Evolutionary conservation across 2,888 invertebrate genomes (phyloP).

Genomic region (Conomelus anceps): DNA sequence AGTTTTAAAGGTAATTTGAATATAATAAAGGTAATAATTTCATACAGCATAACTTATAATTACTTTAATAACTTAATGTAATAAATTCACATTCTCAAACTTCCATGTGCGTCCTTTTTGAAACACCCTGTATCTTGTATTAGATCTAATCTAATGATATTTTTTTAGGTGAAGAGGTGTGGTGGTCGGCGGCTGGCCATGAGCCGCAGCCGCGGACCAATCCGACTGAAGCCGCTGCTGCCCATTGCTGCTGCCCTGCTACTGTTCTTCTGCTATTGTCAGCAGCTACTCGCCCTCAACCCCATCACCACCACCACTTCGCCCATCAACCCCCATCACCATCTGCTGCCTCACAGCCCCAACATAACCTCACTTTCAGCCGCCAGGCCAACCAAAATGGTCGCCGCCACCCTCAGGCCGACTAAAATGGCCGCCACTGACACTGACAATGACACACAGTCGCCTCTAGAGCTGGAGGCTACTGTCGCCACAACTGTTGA

Average conservation of each 20-base stretch:
- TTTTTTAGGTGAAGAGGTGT: slow-evolving; percentile 22
- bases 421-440: neutral
- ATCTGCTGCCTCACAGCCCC: neutral
- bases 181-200: slow-evolving; percentile 25
- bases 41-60: too few species aligned
- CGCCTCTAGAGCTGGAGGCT: neutral
- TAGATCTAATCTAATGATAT: neutral
- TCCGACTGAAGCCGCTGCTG: slow-evolving; percentile 10
- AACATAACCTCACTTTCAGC: too few species aligned
- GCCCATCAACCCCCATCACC: neutral
- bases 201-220: slow-evolving; percentile 18
- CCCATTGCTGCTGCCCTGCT: slow-evolving; percentile 7
- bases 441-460: neutral
- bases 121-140: too few species aligned
- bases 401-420: neutral
- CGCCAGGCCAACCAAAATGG: too few species aligned
- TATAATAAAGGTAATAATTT: too few species aligned
- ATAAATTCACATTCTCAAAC: too few species aligned
- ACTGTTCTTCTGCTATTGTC: neutral
- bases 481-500: neutral
- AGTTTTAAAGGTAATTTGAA: too few species aligned
- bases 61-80: too few species aligned
- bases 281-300: neutral
- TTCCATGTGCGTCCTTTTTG: too few species aligned
- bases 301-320: neutral